Conservation (phyloP, 2,113 vertebrate species). For the Strix aluco region DNA sequence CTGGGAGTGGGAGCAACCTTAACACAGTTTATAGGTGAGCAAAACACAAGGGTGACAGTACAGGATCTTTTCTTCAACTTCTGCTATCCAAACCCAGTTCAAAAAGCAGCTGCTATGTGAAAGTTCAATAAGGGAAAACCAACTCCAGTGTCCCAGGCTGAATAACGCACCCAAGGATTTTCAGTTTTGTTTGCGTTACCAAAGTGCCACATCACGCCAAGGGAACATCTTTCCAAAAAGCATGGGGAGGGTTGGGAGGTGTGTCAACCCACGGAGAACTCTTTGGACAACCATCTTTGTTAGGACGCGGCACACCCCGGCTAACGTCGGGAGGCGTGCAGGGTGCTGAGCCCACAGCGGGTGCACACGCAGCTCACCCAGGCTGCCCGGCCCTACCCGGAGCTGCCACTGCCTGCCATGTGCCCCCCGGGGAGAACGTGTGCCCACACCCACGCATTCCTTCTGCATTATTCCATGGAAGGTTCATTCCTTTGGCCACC, state of each 20-base stretch:
- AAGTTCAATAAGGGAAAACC: neutral
- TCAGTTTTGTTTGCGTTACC: neutral
- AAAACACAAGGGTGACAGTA: neutral
- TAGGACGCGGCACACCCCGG: neutral
- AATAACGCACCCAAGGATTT: neutral
- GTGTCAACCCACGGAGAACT: neutral
- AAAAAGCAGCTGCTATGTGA: neutral
- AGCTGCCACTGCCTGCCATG: constrained; percentile 26
- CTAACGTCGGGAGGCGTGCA: rapidly evolving
- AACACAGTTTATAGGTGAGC: neutral
- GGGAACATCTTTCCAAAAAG: neutral
- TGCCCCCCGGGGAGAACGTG: neutral
- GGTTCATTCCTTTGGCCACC: neutral
- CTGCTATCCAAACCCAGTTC: neutral
- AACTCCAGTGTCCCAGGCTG: neutral
- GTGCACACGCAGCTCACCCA: neutral
- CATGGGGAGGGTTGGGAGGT: neutral
- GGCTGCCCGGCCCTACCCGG: neutral
- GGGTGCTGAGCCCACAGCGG: neutral
- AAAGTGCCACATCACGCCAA: neutral
- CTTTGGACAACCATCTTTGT: neutral
- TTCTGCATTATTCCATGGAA: constrained; percentile 35
- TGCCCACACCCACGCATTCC: neutral
- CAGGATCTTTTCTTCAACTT: neutral
- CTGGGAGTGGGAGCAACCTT: neutral